phyloP scores from a whole-genome alignment of 2,113 vertebrate species.

The human region GRCh38 chr3:161717501-161718000 shows the following conservation, averaged over 20 bases:
- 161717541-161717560: neutral
- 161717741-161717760: constrained; percentile 34
- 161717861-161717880: constrained; percentile 43
- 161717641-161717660: neutral
- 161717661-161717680: neutral
- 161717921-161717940: constrained; percentile 7
- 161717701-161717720: neutral
- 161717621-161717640: neutral
- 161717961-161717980: neutral
- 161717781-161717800: neutral
- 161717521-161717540: neutral
- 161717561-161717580: neutral
- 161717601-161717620: neutral
- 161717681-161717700: neutral
- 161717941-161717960: constrained; percentile 30
- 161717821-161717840: constrained; percentile 45
- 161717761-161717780: neutral
- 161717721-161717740: neutral
- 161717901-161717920: constrained; percentile 35
- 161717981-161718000: neutral
- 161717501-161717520: neutral
- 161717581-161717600: constrained; percentile 25
- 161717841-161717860: neutral
- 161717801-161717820: neutral
- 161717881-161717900: neutral